phyloP scores from a whole-genome alignment of 2,797 vertebrate genomes.

The Pangasius mekongensis region DNA sequence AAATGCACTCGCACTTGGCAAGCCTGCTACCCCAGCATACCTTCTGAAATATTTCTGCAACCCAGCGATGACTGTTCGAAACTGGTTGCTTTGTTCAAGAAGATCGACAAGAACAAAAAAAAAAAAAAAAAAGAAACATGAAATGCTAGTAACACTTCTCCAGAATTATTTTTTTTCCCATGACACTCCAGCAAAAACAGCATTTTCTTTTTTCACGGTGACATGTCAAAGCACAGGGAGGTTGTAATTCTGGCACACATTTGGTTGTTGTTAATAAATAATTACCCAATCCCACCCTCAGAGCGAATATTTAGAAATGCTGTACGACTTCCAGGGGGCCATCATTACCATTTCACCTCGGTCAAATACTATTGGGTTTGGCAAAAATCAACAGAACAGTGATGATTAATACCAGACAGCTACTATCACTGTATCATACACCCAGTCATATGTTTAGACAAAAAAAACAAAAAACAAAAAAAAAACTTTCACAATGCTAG shows the following conservation, averaged over 20 bases:
- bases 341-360: conserved; percentile 15
- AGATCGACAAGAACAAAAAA: neutral
- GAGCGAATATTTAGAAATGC: neutral
- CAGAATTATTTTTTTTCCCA: neutral
- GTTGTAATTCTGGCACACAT: neutral
- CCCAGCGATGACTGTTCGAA: conserved; percentile 32
- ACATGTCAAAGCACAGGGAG: conserved; percentile 12
- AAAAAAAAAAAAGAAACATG: neutral
- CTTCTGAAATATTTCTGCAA: conserved; percentile 42
- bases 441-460: neutral
- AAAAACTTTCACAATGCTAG: neutral
- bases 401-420: conserved; percentile 13
- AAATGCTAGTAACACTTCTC: conserved; percentile 7
- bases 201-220: neutral
- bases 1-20: conserved; percentile 44
- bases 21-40: conserved; percentile 36
- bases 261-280: conserved; percentile 33
- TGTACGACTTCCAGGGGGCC: conserved; percentile 3
- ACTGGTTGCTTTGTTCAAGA: conserved; percentile 40
- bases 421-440: neutral
- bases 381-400: neutral
- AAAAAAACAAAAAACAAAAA: neutral
- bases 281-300: conserved; percentile 20
- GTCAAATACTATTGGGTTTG: conserved; percentile 27
- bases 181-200: conserved; percentile 19